Percentiles rank a stretch among this genome's conserved stretches.
These are phyloP conservation scores for Drepanosiphum platanoidis DNA, from an alignment of 2,888 invertebrate species.

Conservation along the genomic window DNA sequence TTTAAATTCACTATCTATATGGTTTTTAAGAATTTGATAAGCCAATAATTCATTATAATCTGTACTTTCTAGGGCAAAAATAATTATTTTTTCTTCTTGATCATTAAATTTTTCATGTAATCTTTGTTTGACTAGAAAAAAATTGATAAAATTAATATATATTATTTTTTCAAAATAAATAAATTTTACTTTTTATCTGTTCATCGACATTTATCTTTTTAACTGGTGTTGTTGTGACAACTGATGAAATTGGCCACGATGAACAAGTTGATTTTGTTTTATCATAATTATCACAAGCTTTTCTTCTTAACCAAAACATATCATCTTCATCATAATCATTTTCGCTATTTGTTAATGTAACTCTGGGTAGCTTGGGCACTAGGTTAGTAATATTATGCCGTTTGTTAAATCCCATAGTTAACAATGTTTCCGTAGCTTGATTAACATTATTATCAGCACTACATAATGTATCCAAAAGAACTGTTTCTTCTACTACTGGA, in stretches of 20 bases:
- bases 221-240: background rate
- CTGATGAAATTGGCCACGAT: constrained; percentile 36
- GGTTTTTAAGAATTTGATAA: constrained; percentile 78
- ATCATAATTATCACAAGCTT: constrained; percentile 30
- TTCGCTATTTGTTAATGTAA: constrained; percentile 53
- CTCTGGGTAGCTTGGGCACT: constrained; percentile 64
- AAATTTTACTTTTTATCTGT: constrained; percentile 47
- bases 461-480: constrained; percentile 83
- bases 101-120: constrained; percentile 79
- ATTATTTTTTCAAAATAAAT: background rate
- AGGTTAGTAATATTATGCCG: constrained; percentile 75
- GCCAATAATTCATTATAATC: constrained; percentile 86
- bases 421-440: constrained; percentile 83
- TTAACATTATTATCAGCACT: constrained; percentile 92
- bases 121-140: constrained; percentile 74
- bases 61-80: constrained; percentile 88
- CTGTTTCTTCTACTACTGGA: constrained; percentile 88
- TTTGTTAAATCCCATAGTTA: constrained; percentile 84
- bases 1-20: constrained; percentile 72
- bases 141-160: constrained; percentile 48
- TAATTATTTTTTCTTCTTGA: constrained; percentile 82
- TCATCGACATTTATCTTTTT: constrained; percentile 33
- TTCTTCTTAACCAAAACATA: constrained; percentile 53
- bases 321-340: constrained; percentile 55
- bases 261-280: constrained; percentile 49